These are phyloP conservation scores for Pangasius larnaudii DNA, from an alignment of 2,797 vertebrate species.

Conservation along the genomic window DNA sequence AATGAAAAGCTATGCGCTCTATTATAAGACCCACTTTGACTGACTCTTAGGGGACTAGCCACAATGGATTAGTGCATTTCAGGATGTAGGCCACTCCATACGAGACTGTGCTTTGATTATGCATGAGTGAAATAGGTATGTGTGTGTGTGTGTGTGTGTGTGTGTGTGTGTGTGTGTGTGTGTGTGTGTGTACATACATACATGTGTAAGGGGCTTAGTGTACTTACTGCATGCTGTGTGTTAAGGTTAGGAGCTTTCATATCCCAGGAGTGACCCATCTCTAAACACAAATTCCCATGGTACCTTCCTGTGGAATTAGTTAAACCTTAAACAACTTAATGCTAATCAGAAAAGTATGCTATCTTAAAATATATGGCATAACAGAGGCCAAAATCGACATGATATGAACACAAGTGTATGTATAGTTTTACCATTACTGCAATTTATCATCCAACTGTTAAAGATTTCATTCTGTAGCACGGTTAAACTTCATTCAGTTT, in stretches of 20 bases:
- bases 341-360: conserved; percentile 39
- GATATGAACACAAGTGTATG: not conserved
- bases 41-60: conserved; percentile 66
- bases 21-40: conserved; percentile 76
- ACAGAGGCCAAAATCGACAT: not conserved
- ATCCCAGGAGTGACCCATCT: conserved; percentile 59
- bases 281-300: conserved; percentile 61
- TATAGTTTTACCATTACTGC: not conserved
- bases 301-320: conserved; percentile 59
- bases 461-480: not conserved
- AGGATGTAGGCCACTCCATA: conserved; percentile 75
- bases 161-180: not conserved
- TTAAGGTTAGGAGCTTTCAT: conserved; percentile 43
- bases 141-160: conserved; percentile 35
- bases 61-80: conserved; percentile 74
- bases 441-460: not conserved
- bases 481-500: not conserved
- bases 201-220: conserved; percentile 23
- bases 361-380: not conserved
- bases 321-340: conserved; percentile 54
- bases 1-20: conserved; percentile 75
- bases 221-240: conserved; percentile 48
- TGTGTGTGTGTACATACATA: conserved; percentile 24
- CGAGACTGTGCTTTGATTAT: conserved; percentile 80
- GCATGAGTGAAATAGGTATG: conserved; percentile 73